Evolutionary conservation across 1,140 invertebrate species (phyloP).

Genomic region (Schlechtendalia chinensis): DNA sequence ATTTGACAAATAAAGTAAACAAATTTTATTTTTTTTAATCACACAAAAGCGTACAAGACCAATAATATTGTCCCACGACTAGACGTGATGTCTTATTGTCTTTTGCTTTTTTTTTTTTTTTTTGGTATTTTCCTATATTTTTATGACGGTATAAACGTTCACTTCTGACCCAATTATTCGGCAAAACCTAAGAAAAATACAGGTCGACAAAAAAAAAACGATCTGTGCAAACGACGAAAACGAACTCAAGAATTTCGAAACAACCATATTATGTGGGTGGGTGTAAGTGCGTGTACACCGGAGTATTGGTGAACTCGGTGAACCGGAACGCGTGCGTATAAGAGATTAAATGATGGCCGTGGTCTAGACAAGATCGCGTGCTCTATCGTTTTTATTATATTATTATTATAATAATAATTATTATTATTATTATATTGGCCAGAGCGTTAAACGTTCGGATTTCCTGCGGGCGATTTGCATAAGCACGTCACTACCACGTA

Average conservation of each 20-base stretch:
- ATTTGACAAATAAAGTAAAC: slow-evolving; percentile 22
- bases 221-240: background rate
- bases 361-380: slow-evolving; percentile 30
- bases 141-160: slow-evolving; percentile 12
- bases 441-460: slow-evolving; percentile 6
- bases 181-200: background rate
- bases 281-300: background rate
- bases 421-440: slow-evolving; percentile 6
- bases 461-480: slow-evolving; percentile 18
- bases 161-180: slow-evolving; percentile 2
- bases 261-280: background rate
- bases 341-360: slow-evolving; percentile 17
- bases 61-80: slow-evolving; percentile 29
- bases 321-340: slow-evolving; percentile 27
- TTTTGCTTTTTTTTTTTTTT: background rate
- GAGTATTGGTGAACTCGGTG: background rate
- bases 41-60: background rate
- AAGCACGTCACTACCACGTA: background rate
- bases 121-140: background rate
- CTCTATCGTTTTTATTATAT: slow-evolving; percentile 30
- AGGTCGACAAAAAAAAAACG: background rate
- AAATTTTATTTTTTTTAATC: background rate
- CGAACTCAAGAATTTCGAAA: background rate
- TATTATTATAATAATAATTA: slow-evolving; percentile 5
- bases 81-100: background rate